phyloP scores from a whole-genome alignment of 2,888 invertebrate genomes.

The Lycaena phlaeas region DNA sequence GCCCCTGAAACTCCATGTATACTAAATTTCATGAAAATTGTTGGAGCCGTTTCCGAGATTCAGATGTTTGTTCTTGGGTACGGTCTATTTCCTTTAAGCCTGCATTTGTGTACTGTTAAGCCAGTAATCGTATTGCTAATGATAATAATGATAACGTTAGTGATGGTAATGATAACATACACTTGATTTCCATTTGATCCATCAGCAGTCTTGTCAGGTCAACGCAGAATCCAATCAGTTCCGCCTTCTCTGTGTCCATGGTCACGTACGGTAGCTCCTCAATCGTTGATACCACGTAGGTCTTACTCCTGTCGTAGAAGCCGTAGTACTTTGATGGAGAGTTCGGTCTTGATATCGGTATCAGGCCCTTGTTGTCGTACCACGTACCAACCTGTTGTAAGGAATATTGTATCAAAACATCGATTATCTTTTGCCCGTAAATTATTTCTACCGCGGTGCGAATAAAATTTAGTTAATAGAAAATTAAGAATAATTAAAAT shows the following conservation, averaged over 20 bases:
- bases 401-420: not conserved
- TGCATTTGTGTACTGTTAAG: no score
- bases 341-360: slow-evolving; percentile 81
- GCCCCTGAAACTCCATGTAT: no score
- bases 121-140: no score
- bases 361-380: slow-evolving; percentile 85
- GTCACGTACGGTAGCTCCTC: slow-evolving; percentile 91
- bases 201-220: slow-evolving; percentile 89
- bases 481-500: not conserved
- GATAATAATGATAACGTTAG: no score
- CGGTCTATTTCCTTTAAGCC: no score
- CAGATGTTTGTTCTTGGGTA: no score
- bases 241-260: slow-evolving; percentile 78
- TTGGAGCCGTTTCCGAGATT: no score
- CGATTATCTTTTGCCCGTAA: no score
- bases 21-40: no score
- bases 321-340: slow-evolving; percentile 23
- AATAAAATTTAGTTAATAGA: no score
- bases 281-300: slow-evolving; percentile 89
- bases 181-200: slow-evolving; percentile 85
- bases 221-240: slow-evolving; percentile 90
- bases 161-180: no score
- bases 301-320: slow-evolving; percentile 83
- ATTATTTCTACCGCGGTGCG: no score
- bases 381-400: slow-evolving; percentile 82